Percentiles rank a stretch among this genome's conserved stretches.
Evolutionary conservation across 2,113 vertebrate species (phyloP).

Genomic region (Prietella phreatophila): DNA sequence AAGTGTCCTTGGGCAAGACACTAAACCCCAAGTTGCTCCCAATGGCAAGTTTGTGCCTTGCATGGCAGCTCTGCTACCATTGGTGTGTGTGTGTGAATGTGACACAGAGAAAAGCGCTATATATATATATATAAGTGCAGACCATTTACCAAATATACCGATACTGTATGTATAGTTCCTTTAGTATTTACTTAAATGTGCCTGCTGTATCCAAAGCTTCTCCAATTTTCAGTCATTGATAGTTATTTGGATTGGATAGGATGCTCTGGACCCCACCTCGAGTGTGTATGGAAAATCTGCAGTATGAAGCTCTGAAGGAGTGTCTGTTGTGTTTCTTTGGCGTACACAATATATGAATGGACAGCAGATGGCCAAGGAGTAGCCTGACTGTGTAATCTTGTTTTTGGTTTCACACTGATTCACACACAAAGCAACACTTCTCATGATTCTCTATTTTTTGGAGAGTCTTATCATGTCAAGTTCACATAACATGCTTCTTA

Average conservation of each 20-base stretch:
- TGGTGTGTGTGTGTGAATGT: too few relatives aligned
- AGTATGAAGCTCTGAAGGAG: background rate
- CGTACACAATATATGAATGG: background rate
- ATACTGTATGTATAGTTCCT: background rate
- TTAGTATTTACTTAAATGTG: background rate
- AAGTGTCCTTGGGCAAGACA: too few relatives aligned
- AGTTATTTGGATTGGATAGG: background rate
- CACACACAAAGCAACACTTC: slow-evolving; percentile 14
- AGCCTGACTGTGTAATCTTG: background rate
- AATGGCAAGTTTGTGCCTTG: too few relatives aligned
- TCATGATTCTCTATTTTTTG: background rate
- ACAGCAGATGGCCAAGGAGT: background rate
- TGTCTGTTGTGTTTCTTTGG: background rate
- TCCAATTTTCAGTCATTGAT: background rate
- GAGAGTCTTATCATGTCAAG: background rate
- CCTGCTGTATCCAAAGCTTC: background rate
- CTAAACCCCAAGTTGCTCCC: too few relatives aligned
- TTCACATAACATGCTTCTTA: background rate
- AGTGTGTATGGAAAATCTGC: background rate
- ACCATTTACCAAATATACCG: background rate
- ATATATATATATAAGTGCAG: too few relatives aligned
- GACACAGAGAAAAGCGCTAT: too few relatives aligned
- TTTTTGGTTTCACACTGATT: slow-evolving; percentile 14
- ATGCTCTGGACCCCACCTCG: background rate
- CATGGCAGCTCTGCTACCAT: too few relatives aligned